Base-by-base conservation (phyloP, 2,797 vertebrate genomes). In the Clarias laeviceps region DNA sequence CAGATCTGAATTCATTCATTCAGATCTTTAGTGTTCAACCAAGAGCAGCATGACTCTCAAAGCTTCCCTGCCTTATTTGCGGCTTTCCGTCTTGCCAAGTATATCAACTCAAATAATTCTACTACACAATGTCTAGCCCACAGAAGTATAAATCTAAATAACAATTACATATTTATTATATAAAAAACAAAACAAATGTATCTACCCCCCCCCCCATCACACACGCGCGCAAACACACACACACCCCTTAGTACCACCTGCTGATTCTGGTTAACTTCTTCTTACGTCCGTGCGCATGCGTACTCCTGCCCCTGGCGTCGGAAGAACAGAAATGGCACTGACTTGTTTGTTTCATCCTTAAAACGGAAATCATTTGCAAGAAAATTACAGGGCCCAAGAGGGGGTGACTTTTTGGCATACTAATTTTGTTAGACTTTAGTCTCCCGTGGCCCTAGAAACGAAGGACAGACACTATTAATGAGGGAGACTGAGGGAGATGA, bases 391-490 rank as follows among this genome's bases (percentile, higher is more conserved):
- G 96, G 97, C 97, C 96, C 96, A 93, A 94, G 96, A 97, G 97
- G 93, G 94, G 96, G 94, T 96, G 97, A 98, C 94, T 96, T 96
- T 96, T 98, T 98, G 98, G 97, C 96, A 99, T 99, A 97, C 97
- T 99, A 97, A 98, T 98, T 98, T 97, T 97, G 97, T 98, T 98
- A 98, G 97, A 96, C 96, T 97, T 97, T 82, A 83, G 96, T 96
- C 97, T 97, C 97, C 97, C 93, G 96, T 92, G 96, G 96, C 95
- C 97, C 96, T 94, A 90, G 95, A 61, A 96, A 96, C 95, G 93
- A 93, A 96, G 45, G 59, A 76, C 37, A 76, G 96, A 95, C 95
- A 95, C 96, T 97, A 96, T 96, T 97, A 97, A 95, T 92, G 95
- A 95, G 95, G 94, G 95, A 91, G 94, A 92, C 80, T 94, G 94